These are phyloP conservation scores for Automeris io DNA, from an alignment of 2,888 invertebrate genomes.

Conservation along the genomic window DNA sequence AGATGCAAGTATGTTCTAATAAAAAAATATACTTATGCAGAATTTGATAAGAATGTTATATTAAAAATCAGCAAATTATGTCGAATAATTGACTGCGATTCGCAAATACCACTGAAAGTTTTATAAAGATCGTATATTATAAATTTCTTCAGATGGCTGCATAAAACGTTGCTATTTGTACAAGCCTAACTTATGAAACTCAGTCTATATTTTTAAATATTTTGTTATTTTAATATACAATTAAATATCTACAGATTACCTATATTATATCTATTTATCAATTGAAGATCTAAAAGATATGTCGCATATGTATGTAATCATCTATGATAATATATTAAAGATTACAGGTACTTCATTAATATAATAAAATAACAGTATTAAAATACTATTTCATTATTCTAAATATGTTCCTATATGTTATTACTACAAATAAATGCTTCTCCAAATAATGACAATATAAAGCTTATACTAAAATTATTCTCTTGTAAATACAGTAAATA, in stretches of 20 bases:
- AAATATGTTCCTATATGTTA: constrained; percentile 5
- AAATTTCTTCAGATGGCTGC: constrained; percentile 19
- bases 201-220: constrained; percentile 65
- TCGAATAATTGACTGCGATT: constrained; percentile 28
- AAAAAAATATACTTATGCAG: neutral
- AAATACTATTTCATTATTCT: constrained; percentile 14
- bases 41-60: constrained; percentile 12
- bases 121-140: constrained; percentile 23
- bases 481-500: too few relatives aligned
- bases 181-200: constrained; percentile 45
- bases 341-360: constrained; percentile 6
- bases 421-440: neutral
- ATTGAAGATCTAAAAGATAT: constrained; percentile 34
- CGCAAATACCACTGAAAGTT: constrained; percentile 19
- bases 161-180: constrained; percentile 34
- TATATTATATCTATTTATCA: constrained; percentile 24
- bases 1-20: neutral
- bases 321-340: constrained; percentile 4
- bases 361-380: constrained; percentile 14
- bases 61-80: constrained; percentile 19
- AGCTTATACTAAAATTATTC: too few relatives aligned
- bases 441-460: neutral
- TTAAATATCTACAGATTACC: constrained; percentile 20
- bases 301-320: constrained; percentile 20
- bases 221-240: constrained; percentile 26